Percentiles rank a stretch among this genome's conserved stretches.
Evolutionary conservation across 2,797 vertebrate species (phyloP).

Genomic region (Benthosema pterotum): DNA sequence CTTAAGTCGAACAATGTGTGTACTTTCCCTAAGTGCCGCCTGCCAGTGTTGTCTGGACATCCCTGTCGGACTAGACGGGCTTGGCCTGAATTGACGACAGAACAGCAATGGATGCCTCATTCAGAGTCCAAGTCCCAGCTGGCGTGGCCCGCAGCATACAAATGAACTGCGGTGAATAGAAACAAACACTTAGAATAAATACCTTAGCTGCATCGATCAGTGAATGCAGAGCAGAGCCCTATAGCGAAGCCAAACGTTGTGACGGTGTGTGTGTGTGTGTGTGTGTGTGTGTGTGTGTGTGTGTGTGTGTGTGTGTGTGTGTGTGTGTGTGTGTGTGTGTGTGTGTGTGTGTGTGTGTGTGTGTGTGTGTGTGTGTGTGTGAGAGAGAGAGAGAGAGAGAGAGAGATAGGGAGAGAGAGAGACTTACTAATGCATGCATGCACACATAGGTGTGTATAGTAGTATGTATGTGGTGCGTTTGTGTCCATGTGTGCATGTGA

Average conservation of each 20-base stretch:
- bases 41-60: conserved; percentile 58
- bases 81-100: conserved; percentile 66
- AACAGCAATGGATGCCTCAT: conserved; percentile 70
- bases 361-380: conserved; percentile 1
- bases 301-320: conserved; percentile 16
- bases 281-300: conserved; percentile 1
- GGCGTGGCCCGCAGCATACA: conserved; percentile 72
- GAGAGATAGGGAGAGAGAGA: too few species aligned
- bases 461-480: background rate
- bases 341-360: conserved; percentile 19
- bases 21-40: too few species aligned
- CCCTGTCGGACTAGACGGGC: conserved; percentile 28
- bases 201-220: conserved; percentile 65
- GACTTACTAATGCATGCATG: background rate
- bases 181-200: conserved; percentile 74
- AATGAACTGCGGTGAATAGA: conserved; percentile 79
- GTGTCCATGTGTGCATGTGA: conserved; percentile 35
- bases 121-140: conserved; percentile 71
- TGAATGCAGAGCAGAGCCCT: conserved; percentile 34
- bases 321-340: conserved; percentile 27
- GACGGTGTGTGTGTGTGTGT: conserved; percentile 9
- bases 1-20: too few species aligned
- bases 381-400: too few species aligned
- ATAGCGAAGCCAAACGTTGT: conserved; percentile 27
- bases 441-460: too few species aligned